Evolutionary conservation across 2,113 vertebrate genomes (phyloP), one percentile per base, ranked within the genome.

Genomic region (Beaufortia kweichowensis): DNA sequence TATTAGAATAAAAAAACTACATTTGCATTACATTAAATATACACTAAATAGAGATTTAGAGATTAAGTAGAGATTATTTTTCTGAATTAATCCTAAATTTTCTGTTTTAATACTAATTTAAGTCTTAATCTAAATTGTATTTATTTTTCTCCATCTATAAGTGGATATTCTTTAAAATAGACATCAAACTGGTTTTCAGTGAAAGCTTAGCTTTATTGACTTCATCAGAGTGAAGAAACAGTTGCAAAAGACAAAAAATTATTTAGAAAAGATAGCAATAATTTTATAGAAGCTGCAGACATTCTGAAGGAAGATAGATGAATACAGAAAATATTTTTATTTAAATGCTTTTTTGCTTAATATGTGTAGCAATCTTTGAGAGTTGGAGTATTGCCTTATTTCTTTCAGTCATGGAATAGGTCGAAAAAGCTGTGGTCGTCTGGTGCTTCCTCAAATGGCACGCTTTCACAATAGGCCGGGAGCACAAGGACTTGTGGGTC

Each of bases 361-460:
- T 63, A 41, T 7, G 7, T 28, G 71, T 15, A 24, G 66, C 35
- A 68, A 33, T 77, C 67, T 46, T 26, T 63, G n/a, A 15, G 55
- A 19, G n/a, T 43, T 31, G 33, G 67, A 33, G 53, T n/a, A 17
- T 76, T 15, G 24, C 60, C n/a, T 7, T 50, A 1, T 33, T 15
- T 56, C 19, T 28, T 65, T 79, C 64, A 84, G 69, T 84, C 77
- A n/a, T 83, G 81, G 65, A 84, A 84, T 19, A 81, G 73, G 65
- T 81, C 83, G 10, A 77, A 84, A 74, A 84, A 79, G 74, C 77
- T 79, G 77, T 81, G 79, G 11, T 76, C 72, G 0, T 82, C 81
- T 12, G 62, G 12, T 7, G 19, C 48, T 3, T 82, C 69, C 23
- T 81, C 83, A 19, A 82, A 64, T 10, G 41, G 0, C 73, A 66